Evolutionary conservation across 2,797 vertebrate genomes (phyloP).

Genomic region (Halcyon badia): DNA sequence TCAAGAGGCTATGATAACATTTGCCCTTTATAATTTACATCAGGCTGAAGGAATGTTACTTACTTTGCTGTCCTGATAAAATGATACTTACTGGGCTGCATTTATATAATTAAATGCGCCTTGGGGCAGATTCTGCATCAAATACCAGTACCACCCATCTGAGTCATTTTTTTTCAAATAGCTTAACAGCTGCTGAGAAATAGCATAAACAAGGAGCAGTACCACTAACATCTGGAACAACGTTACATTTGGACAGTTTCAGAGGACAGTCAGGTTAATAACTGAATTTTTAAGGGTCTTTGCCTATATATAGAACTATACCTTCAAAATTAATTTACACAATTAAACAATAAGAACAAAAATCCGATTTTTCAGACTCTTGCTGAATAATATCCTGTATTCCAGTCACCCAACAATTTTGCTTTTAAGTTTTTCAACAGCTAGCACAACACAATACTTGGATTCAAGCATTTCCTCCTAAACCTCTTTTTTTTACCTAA

Average conservation of each 20-base stretch:
- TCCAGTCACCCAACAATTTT: neutral
- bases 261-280: neutral
- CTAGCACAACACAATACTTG: neutral
- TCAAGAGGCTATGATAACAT: constrained; percentile 11
- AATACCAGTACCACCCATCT: constrained; percentile 80
- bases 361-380: neutral
- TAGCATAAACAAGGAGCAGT: constrained; percentile 63
- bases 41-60: constrained; percentile 50
- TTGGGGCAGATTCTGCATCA: constrained; percentile 50
- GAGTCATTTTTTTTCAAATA: constrained; percentile 80
- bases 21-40: constrained; percentile 44
- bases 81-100: constrained; percentile 46
- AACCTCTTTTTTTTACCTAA: neutral
- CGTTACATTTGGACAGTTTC: neutral
- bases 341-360: neutral
- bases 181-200: constrained; percentile 75
- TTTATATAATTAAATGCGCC: constrained; percentile 64
- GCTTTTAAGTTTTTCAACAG: neutral
- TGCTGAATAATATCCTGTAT: neutral
- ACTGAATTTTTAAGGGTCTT: neutral
- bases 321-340: neutral
- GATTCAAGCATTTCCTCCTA: neutral
- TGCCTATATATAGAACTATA: neutral
- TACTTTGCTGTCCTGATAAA: constrained; percentile 39
- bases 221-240: constrained; percentile 62